phyloP scores from a whole-genome alignment of 2,888 invertebrate species.

The Caenorhabditis sp. region DNA sequence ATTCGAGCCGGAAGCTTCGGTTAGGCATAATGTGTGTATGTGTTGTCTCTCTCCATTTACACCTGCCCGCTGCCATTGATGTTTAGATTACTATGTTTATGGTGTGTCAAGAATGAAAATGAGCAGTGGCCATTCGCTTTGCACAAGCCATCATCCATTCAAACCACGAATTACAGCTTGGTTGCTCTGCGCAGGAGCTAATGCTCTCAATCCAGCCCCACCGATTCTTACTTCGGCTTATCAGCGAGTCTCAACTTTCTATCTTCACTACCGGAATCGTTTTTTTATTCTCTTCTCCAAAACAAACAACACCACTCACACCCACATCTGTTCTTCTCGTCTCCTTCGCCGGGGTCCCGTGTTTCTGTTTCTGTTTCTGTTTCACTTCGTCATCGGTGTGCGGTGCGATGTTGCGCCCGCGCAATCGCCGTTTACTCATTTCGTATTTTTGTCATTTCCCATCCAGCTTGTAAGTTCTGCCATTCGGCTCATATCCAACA shows the following conservation, averaged over 20 bases:
- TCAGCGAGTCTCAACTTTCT: neutral
- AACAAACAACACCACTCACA: too few species aligned
- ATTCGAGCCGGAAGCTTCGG: neutral
- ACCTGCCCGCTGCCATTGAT: conserved; percentile 3
- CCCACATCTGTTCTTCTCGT: neutral
- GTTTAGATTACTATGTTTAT: conserved; percentile 41
- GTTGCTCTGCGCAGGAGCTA: neutral
- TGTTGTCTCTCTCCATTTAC: conserved; percentile 5
- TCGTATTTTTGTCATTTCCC: neutral
- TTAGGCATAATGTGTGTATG: neutral
- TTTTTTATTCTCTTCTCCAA: neutral
- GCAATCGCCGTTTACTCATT: neutral
- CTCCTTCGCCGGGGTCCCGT: too few species aligned
- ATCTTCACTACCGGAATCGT: neutral
- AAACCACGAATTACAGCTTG: neutral
- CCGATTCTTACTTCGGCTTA: conserved; percentile 2
- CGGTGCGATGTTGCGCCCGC: too few species aligned
- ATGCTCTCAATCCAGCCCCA: neutral
- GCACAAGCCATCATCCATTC: too few species aligned
- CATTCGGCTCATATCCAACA: neutral
- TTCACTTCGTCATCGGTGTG: conserved; percentile 3
- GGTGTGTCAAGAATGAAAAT: conserved; percentile 10
- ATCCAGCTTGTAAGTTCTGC: neutral
- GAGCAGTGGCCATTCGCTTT: neutral
- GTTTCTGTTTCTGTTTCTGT: neutral